Conservation (phyloP, 2,888 invertebrate genomes). For the Drosophila paranaensis region DNA sequence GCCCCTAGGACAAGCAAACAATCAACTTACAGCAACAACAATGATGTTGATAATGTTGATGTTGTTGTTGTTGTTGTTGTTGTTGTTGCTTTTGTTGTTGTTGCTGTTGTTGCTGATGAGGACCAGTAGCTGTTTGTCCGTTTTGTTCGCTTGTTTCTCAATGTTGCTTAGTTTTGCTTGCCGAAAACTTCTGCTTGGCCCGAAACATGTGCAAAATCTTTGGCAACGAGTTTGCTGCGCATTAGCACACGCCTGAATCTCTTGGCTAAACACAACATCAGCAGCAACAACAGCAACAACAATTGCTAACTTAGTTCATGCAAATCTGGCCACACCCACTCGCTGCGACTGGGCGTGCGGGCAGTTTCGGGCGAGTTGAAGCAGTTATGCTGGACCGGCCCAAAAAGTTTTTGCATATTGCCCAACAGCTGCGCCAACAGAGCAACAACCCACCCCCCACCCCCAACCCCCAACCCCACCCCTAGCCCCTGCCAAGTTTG, state of each 20-base stretch:
- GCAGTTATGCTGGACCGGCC: slow-evolving; percentile 8
- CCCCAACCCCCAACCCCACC: not conserved
- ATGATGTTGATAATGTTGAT: slow-evolving; percentile 22
- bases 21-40: slow-evolving; percentile 35
- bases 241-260: slow-evolving; percentile 77
- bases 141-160: slow-evolving; percentile 46
- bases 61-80: slow-evolving; percentile 39
- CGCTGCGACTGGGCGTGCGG: slow-evolving; percentile 3
- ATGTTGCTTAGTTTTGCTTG: slow-evolving; percentile 42
- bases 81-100: too few species aligned
- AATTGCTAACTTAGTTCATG: slow-evolving; percentile 37
- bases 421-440: slow-evolving; percentile 54
- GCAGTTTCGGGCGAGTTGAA: not conserved
- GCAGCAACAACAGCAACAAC: slow-evolving; percentile 4
- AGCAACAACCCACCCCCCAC: not conserved
- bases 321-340: slow-evolving; percentile 50
- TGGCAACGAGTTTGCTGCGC: slow-evolving; percentile 64
- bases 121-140: slow-evolving; percentile 62
- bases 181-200: slow-evolving; percentile 61
- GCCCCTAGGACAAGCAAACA: slow-evolving; percentile 67
- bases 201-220: slow-evolving; percentile 77
- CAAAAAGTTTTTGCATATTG: slow-evolving; percentile 45
- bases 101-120: slow-evolving; percentile 48
- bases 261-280: slow-evolving; percentile 51
- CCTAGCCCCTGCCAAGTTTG: slow-evolving; percentile 39